Evolutionary conservation across 2,888 invertebrate genomes (phyloP).

Genomic region (Catocala fraxini): DNA sequence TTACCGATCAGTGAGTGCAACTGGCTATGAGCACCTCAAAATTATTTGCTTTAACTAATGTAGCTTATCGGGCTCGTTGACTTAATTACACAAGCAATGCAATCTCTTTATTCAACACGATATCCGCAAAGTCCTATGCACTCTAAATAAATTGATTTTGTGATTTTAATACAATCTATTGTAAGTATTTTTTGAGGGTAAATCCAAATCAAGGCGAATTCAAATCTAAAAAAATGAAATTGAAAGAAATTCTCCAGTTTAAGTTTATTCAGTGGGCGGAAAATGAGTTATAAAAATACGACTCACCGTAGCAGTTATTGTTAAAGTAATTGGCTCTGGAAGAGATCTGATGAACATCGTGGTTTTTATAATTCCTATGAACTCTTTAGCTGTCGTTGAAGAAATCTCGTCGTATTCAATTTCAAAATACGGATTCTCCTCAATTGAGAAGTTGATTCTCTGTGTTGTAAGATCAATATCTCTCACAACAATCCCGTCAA

Average conservation of each 20-base stretch:
- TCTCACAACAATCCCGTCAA: constrained; percentile 74
- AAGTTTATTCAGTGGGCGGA: not conserved
- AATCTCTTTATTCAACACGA: not conserved
- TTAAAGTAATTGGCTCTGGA: constrained; percentile 65
- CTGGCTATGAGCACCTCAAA: no score
- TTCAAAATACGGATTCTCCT: constrained; percentile 73
- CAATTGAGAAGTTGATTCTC: constrained; percentile 70
- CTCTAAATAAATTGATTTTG: not conserved
- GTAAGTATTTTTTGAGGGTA: not conserved
- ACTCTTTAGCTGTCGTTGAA: constrained; percentile 67
- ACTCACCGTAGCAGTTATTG: constrained; percentile 78
- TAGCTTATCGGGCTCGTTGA: no score
- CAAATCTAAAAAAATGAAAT: not conserved
- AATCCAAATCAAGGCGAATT: not conserved
- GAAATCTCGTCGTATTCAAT: constrained; percentile 62
- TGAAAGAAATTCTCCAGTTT: not conserved
- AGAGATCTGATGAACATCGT: constrained; percentile 71
- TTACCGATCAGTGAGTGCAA: no score
- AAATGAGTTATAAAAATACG: constrained; percentile 7
- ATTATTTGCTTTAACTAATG: no score
- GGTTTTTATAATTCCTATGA: constrained; percentile 68
- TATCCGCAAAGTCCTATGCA: not conserved
- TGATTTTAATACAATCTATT: not conserved
- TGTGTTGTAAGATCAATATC: constrained; percentile 86
- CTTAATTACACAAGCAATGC: not conserved